Percentiles rank a stretch among this genome's conserved stretches.
phyloP scores from a whole-genome alignment of 2,888 invertebrate species.

The Apodemia hepburni region DNA sequence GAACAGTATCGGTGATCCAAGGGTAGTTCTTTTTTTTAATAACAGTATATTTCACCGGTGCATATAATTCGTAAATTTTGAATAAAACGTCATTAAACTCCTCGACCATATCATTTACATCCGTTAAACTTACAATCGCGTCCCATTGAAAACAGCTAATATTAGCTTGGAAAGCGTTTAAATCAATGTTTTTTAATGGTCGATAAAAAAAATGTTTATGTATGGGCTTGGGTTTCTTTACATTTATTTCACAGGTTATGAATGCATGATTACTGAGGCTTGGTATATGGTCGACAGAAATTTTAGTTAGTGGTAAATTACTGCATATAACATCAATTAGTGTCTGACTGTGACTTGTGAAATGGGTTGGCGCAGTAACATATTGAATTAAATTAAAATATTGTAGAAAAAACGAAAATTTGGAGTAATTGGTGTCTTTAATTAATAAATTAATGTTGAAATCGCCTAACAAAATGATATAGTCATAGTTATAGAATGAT shows the following conservation, averaged over 20 bases:
- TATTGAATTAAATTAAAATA: conserved; percentile 18
- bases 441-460: conserved; percentile 18
- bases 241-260: not conserved
- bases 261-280: not conserved
- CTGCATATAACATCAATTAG: conserved; percentile 29
- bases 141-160: not conserved
- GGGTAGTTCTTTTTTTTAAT: too few species aligned
- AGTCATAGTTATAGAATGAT: conserved; percentile 3
- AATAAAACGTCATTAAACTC: too few species aligned
- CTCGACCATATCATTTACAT: not conserved
- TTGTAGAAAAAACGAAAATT: conserved; percentile 15
- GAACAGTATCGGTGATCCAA: too few species aligned
- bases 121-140: not conserved
- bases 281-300: not conserved
- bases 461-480: conserved; percentile 16
- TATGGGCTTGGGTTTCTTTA: not conserved
- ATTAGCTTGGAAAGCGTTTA: not conserved
- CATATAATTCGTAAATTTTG: too few species aligned
- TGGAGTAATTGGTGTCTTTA: conserved; percentile 9
- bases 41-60: too few species aligned
- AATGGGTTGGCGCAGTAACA: conserved; percentile 26
- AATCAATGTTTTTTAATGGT: not conserved
- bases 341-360: conserved; percentile 26
- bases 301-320: conserved; percentile 18
- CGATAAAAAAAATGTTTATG: not conserved